These are phyloP conservation scores for Drosophila hydei DNA, from an alignment of 1,140 invertebrate genomes.

Conservation along the genomic window DNA sequence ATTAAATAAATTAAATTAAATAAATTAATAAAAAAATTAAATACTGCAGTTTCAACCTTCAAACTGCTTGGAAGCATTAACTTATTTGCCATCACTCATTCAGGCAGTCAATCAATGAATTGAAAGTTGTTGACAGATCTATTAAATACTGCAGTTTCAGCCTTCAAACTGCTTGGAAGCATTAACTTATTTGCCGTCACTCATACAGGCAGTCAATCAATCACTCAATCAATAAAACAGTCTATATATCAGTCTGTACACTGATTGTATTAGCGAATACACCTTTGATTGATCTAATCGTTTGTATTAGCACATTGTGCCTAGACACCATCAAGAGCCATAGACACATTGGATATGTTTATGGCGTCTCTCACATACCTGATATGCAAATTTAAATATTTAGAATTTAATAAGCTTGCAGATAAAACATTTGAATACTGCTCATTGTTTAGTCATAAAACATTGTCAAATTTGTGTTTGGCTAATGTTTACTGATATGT, in stretches of 20 bases:
- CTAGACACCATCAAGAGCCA: no score
- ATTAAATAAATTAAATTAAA: no score
- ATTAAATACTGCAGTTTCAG: constrained; percentile 1
- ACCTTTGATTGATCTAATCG: no score
- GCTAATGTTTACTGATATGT: neutral
- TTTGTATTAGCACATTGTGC: no score
- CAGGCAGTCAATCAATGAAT: neutral
- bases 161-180: neutral
- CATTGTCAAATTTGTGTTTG: neutral
- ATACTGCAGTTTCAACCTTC: neutral
- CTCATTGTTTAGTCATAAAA: neutral
- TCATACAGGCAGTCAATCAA: neutral
- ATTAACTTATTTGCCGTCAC: neutral
- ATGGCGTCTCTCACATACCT: neutral
- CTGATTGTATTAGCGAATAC: no score
- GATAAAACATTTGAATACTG: neutral
- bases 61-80: neutral
- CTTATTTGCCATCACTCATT: neutral
- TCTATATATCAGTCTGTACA: no score
- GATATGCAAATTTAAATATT: neutral
- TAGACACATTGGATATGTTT: no score
- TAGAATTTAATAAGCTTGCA: neutral
- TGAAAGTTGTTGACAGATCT: constrained; percentile 7
- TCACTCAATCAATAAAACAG: neutral
- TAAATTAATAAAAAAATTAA: no score